Evolutionary conservation across 1,140 invertebrate genomes (phyloP).

Genomic region (Andrena cerasifolii): DNA sequence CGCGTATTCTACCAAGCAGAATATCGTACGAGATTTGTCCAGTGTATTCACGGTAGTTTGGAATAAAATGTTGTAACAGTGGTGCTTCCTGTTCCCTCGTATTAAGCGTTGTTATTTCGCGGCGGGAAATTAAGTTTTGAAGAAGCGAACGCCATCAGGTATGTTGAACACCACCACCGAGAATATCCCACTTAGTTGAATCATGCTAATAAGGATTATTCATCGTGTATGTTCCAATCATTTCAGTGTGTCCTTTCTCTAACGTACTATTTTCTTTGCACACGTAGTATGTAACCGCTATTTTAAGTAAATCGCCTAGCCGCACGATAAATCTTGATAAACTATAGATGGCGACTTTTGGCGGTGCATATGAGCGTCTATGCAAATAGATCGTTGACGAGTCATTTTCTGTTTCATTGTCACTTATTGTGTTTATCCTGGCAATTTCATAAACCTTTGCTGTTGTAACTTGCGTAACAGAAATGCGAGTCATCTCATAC

Average conservation of each 20-base stretch:
- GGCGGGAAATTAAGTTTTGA: conserved; percentile 40
- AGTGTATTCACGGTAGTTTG: conserved; percentile 11
- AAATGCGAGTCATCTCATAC: conserved; percentile 29
- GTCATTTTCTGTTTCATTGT: conserved; percentile 5
- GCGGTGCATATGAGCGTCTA: conserved; percentile 30
- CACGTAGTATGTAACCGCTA: conserved; percentile 22
- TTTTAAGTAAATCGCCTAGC: conserved; percentile 25
- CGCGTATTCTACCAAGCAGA: not conserved
- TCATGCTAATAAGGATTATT: not conserved
- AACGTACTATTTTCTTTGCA: conserved; percentile 19
- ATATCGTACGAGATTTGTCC: not conserved
- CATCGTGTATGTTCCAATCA: no score
- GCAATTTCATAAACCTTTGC: conserved; percentile 23
- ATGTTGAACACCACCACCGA: conserved; percentile 2
- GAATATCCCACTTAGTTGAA: not conserved
- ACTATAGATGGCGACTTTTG: conserved; percentile 35
- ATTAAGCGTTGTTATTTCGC: conserved; percentile 13
- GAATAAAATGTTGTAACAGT: conserved; percentile 38
- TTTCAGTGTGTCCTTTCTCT: conserved; percentile 13
- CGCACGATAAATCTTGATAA: conserved; percentile 3
- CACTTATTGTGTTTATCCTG: conserved; percentile 27
- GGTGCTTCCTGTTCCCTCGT: not conserved
- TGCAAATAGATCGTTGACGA: conserved; percentile 36
- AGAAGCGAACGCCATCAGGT: conserved; percentile 33
- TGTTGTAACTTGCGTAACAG: conserved; percentile 31